Evolutionary conservation across 30 jellyfish, hydroid and myxozoan genomes (phyloP), one percentile per base, ranked within the genome.

Genomic region (Aurelia aurita): DNA sequence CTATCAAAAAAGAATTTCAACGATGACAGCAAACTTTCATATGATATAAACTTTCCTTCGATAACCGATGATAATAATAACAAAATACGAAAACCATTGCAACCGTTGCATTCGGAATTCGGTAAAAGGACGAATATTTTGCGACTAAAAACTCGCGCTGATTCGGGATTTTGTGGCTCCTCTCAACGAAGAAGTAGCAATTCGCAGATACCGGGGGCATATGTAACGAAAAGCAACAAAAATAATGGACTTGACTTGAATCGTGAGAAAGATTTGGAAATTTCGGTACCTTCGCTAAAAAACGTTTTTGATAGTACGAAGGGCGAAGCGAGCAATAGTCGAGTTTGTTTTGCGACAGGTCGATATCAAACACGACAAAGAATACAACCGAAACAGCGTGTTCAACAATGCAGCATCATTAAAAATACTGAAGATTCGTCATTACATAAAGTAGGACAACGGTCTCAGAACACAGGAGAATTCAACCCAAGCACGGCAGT

Each of bases 31-130:
- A 32, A 61, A 7, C 47, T 19, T 25, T 27, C 58, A 8, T 19
- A 19, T 26, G 28, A n/a, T 10, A 8, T 77, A 27, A 58, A 44
- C 46, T 60, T 77, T 32, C 88, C 88, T 3, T 58, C 79, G 20
- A 18, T 77, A 34, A 20, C 65, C 4, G 79, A 60, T n/a, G 76
- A 77, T 9, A 44, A 43, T 27, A 60, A 77, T 55, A 59, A 77
- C 47, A 39, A 3, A 25, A 59, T 8, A 10, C 23, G 31, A 32
- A 19, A 23, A 8, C 51, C 51, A 9, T 39, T 39, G 51, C 51
- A 39, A 39, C 51, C 51, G 51, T 39, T 39, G 51, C 51, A 39
- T 39, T 39, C 51, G 51, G 51, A 6, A 39, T 39, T 39, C 15
- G 67, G 67, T 22, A 55, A 55, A 55, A 55, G 1, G 35, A 61